Evolutionary conservation across 2,797 vertebrate genomes (phyloP), one percentile per base, ranked within the genome.

Genomic region (Anisognathus igniventris): DNA sequence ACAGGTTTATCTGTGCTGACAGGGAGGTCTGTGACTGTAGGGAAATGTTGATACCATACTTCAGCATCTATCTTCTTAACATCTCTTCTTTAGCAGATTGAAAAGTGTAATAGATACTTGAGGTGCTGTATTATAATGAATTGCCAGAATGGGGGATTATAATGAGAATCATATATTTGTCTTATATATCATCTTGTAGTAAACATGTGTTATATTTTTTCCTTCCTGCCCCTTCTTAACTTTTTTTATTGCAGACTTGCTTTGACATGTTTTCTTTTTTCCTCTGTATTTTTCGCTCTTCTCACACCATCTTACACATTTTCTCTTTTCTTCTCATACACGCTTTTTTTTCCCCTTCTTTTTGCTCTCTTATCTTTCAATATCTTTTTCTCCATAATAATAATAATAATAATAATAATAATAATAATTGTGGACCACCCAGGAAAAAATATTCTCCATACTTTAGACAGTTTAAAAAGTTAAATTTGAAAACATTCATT

Each of bases 1-100:
- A 39, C 64, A 65, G 70, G 86, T 96, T 97, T 98, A 95, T 97
- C 90, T 93, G 28, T 95, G 66, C 93, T 97, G 96, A 96, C 97
- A 97, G 97, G 92, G 70, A 96, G 30, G 70, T 97, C 89, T 7
- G 2, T 93, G 93, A 92, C 97, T 97, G 90, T 89, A 95, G 96
- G 97, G 96, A 96, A 95, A 95, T 91, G 62, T 70, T 97, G 94
- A 93, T 94, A 90, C 31, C 37, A 17, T 56, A 56, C 76, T 71
- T 88, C 39, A 79, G n/a, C 62, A 92, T 96, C 78, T 88, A 23
- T 97, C 93, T 92, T 96, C 75, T 92, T 92, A 95, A 93, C 58
- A 90, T 84, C 58, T 90, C 11, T 82, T 94, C 79, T 93, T 95
- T 87, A 94, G 74, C 54, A 88, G 85, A 84, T 64, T 92, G 75